These are phyloP conservation scores for Nycticorax nycticorax DNA, from an alignment of 2,113 vertebrate species.

Conservation along the genomic window DNA sequence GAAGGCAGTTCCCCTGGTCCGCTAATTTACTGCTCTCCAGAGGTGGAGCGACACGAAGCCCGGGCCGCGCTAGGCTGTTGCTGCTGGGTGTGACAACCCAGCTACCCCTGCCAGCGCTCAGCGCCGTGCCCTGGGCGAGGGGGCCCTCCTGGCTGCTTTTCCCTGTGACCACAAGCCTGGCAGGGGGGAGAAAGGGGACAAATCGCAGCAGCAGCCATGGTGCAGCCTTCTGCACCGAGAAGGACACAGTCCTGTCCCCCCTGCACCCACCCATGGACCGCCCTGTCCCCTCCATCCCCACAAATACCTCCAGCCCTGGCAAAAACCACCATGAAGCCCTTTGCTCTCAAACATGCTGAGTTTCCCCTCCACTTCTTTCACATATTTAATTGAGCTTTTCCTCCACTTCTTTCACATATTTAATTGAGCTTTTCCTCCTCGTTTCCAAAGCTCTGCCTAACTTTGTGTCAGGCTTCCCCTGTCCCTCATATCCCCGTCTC, in stretches of 20 bases:
- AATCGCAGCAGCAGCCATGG: not conserved
- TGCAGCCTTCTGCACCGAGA: not conserved
- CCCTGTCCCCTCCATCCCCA: not conserved
- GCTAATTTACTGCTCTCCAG: not conserved
- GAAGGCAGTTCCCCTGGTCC: not conserved
- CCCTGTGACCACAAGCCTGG: not conserved
- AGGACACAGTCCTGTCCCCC: not conserved
- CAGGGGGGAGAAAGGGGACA: not conserved
- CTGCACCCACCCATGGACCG: not conserved
- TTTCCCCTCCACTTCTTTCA: not conserved
- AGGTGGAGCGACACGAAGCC: not conserved
- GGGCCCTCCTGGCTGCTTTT: not conserved
- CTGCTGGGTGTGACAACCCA: not conserved
- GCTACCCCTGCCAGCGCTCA: not conserved
- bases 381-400: not conserved
- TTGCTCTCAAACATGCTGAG: not conserved
- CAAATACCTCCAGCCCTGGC: not conserved
- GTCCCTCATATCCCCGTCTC: not conserved
- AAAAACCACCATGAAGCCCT: not conserved
- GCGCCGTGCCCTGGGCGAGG: accelerated
- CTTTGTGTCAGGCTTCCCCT: not conserved
- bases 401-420: not conserved
- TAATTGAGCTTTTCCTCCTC: not conserved
- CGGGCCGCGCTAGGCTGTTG: not conserved
- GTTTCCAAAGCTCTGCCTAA: not conserved